phyloP scores from a whole-genome alignment of 2,888 invertebrate genomes.

The Dione vanillae region DNA sequence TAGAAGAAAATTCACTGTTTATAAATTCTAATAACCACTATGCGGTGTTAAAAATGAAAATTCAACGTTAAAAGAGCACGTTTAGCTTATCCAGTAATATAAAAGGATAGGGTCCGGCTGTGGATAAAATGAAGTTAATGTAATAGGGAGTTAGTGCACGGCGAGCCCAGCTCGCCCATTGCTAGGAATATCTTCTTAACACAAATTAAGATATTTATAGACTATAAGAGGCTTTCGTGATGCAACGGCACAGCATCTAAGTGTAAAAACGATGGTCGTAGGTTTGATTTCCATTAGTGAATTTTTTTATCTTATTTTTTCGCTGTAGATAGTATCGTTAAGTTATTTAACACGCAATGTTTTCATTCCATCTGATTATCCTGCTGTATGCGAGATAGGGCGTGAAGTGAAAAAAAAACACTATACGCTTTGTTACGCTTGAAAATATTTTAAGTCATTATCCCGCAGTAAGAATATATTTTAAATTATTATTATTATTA shows the following conservation, averaged over 20 bases:
- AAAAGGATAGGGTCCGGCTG: constrained; percentile 38
- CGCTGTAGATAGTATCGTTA: too few species aligned
- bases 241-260: too few species aligned
- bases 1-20: not conserved
- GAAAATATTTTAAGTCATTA: not conserved
- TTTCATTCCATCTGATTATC: too few species aligned
- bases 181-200: constrained; percentile 25
- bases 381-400: too few species aligned
- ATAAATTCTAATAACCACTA: constrained; percentile 13
- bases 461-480: not conserved
- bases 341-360: too few species aligned
- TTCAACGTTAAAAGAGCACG: constrained; percentile 30
- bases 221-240: too few species aligned
- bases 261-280: too few species aligned
- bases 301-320: too few species aligned
- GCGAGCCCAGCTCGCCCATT: constrained; percentile 12
- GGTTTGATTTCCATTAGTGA: too few species aligned
- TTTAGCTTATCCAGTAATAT: constrained; percentile 39
- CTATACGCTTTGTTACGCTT: not conserved
- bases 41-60: constrained; percentile 16
- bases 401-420: too few species aligned
- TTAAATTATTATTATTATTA: too few species aligned
- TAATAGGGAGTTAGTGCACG: constrained; percentile 49
- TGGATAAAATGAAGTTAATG: constrained; percentile 49
- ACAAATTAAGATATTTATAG: constrained; percentile 19